These are phyloP conservation scores for Sisyra terminalis DNA, from an alignment of 2,888 invertebrate species.

Conservation along the genomic window DNA sequence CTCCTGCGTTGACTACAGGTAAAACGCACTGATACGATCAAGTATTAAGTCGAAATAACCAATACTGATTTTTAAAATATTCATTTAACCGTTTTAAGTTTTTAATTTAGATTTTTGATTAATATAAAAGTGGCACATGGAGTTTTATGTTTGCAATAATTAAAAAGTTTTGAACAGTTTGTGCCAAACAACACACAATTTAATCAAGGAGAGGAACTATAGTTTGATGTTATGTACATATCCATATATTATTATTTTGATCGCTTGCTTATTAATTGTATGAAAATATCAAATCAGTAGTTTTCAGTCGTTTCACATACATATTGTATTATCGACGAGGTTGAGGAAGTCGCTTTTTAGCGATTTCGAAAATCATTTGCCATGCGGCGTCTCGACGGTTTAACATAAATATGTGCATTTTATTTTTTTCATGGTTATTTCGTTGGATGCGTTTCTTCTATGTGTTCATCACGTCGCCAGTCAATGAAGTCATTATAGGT, in stretches of 20 bases:
- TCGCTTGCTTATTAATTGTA: not conserved
- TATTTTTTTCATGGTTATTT: constrained; percentile 23
- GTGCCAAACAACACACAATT: not conserved
- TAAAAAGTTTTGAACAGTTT: not conserved
- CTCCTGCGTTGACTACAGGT: constrained; percentile 90
- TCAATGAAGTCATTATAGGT: constrained; percentile 31
- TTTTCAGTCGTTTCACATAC: not conserved
- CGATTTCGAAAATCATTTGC: not conserved
- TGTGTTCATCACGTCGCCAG: constrained; percentile 19
- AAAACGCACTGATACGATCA: constrained; percentile 14
- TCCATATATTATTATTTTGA: not conserved
- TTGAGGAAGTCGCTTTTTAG: not conserved
- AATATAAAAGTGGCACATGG: not conserved
- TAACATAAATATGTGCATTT: constrained; percentile 9
- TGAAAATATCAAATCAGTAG: not conserved
- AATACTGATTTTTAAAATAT: not conserved
- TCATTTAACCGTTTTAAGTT: not conserved
- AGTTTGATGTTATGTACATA: not conserved
- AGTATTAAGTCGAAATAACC: constrained; percentile 2
- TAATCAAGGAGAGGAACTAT: not conserved
- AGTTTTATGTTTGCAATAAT: not conserved
- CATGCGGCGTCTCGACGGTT: not conserved
- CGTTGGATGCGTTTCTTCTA: constrained; percentile 18
- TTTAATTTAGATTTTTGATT: not conserved
- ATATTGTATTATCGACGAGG: not conserved